Conservation (phyloP, 1,140 invertebrate genomes). For the Lepidurus couesii region DNA sequence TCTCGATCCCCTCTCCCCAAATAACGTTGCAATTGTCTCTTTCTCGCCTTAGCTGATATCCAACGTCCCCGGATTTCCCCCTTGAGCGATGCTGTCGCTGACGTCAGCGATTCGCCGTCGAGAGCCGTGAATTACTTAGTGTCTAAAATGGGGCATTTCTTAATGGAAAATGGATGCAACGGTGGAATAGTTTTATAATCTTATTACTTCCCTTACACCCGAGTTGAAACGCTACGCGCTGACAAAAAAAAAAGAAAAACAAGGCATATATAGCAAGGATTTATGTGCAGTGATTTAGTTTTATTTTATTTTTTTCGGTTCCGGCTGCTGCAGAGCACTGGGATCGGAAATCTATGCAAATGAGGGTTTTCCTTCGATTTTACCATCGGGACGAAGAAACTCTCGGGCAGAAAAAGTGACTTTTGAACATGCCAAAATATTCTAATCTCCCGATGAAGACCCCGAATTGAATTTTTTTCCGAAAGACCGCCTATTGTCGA, state of each 20-base stretch:
- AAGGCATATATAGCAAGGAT: too few relatives aligned
- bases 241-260: too few relatives aligned
- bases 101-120: not conserved
- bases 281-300: too few relatives aligned
- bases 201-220: not conserved
- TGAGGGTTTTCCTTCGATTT: too few relatives aligned
- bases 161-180: not conserved
- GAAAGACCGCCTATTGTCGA: not conserved
- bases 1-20: too few relatives aligned
- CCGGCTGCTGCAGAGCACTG: too few relatives aligned
- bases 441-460: not conserved
- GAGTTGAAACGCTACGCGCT: not conserved
- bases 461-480: not conserved
- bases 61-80: not conserved
- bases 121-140: not conserved
- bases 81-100: not conserved
- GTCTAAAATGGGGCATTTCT: constrained; percentile 2
- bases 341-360: too few relatives aligned
- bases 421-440: not conserved
- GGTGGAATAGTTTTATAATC: not conserved
- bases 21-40: too few relatives aligned
- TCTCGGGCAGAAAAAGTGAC: not conserved
- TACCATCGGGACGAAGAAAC: too few relatives aligned
- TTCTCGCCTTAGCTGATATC: too few relatives aligned
- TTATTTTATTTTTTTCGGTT: too few relatives aligned